Evolutionary conservation across 1,140 invertebrate genomes (phyloP).

Genomic region (Gonioctena quinquepunctata): DNA sequence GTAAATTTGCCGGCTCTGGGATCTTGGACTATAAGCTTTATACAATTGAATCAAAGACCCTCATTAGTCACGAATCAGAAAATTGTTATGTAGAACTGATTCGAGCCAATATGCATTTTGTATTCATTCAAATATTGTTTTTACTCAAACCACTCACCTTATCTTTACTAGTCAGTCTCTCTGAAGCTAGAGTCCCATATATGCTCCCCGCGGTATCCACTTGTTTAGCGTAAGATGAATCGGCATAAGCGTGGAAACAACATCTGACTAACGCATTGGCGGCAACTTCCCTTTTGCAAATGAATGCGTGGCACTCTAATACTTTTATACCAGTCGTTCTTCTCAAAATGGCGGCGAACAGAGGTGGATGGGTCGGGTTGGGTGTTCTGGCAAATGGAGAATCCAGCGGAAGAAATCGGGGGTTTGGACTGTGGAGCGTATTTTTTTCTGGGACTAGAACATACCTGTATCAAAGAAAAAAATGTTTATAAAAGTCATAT

Average conservation of each 20-base stretch:
- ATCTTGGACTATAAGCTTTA: too few relatives aligned
- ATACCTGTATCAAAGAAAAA: too few relatives aligned
- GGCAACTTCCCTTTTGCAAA: slow-evolving; percentile 93
- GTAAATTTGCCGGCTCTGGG: too few relatives aligned
- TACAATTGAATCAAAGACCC: too few relatives aligned
- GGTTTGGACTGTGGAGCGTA: slow-evolving; percentile 59
- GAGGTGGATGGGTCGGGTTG: slow-evolving; percentile 85
- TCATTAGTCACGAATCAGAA: neutral
- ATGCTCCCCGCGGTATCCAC: slow-evolving; percentile 66
- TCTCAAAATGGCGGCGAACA: slow-evolving; percentile 95
- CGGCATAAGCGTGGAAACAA: slow-evolving; percentile 94
- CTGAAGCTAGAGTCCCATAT: slow-evolving; percentile 57
- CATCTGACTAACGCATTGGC: slow-evolving; percentile 89
- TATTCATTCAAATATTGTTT: too few relatives aligned
- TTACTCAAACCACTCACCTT: slow-evolving; percentile 47
- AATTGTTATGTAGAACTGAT: too few relatives aligned
- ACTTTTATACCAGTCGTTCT: slow-evolving; percentile 98
- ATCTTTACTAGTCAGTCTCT: slow-evolving; percentile 50
- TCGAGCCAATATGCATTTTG: too few relatives aligned
- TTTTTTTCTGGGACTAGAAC: slow-evolving; percentile 64
- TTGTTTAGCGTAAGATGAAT: slow-evolving; percentile 88
- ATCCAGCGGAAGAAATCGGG: slow-evolving; percentile 93
- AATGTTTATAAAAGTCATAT: too few relatives aligned
- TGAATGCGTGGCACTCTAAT: slow-evolving; percentile 98
- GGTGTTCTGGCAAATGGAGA: slow-evolving; percentile 91